Base-by-base conservation (phyloP, 2,113 vertebrate genomes). In the Athene noctua region DNA sequence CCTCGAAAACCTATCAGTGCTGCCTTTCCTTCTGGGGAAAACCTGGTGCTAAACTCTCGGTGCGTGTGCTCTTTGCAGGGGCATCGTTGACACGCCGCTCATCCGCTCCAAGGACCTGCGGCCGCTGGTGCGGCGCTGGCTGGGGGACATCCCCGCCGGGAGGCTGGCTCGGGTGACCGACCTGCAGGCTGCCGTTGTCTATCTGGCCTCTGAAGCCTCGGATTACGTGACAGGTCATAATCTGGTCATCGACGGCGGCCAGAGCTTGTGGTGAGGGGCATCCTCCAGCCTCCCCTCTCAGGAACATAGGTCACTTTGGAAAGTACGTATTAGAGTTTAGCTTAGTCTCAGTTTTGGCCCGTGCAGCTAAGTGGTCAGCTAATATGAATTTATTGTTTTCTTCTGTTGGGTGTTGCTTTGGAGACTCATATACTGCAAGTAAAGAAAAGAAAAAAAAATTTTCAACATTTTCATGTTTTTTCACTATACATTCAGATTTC, bases 221-320 rank as follows among this genome's bases (percentile, higher is more conserved):
- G 98, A 98, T 96, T 98, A 98, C 97, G 98, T 98, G 98, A 99
- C 98, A n/a, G 99, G 98, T 96, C 99, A 99, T 95, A 99, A 99
- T 97, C 98, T 99, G 98, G 98, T 98, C 98, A 99, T 98, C 80
- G 98, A 99, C 80, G 98, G 98, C 38, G 98, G 98, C 92, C 98
- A 99, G 98, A 98, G 98, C 98, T 97, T 99, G 66, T 98, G 98
- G 98, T 98, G 98, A 98, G 96, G 82, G 36, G 13, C 0, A 0
- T 42, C 59, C 21, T 52, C 47, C 52, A 16, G 23, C 6, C 11
- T 62, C 14, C 13, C 18, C 9, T 44, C 65, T 42, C 40, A 9
- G 3, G 5, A 34, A 11, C 7, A 1, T 2, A 4, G 11, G 15
- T 25, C 23, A 5, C 12, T 18, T 65, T 8, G 38, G 51, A 11